Evolutionary conservation across 2,113 vertebrate genomes (phyloP).

Genomic region (Pteruthius melanotis): DNA sequence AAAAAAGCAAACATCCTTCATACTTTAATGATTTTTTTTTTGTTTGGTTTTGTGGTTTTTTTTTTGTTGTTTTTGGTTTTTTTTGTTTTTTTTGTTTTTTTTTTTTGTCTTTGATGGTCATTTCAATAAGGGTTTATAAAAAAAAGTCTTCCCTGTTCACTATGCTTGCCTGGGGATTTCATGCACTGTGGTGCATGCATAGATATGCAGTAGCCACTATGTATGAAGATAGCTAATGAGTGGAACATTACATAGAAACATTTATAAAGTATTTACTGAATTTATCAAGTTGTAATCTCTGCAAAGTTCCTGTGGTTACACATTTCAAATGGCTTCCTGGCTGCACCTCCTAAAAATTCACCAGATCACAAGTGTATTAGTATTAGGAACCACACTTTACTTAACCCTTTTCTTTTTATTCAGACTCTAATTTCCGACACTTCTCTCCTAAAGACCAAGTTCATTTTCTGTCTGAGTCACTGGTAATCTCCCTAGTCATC

Average conservation of each 20-base stretch:
- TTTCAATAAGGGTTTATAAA: not conserved
- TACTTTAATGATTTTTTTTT: not conserved
- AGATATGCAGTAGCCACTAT: accelerated
- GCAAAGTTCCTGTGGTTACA: not conserved
- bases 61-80: too few species aligned
- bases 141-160: not conserved
- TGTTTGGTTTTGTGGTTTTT: too few species aligned
- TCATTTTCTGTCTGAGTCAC: not conserved
- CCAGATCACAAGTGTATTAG: not conserved
- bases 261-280: not conserved
- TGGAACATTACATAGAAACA: not conserved
- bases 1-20: not conserved
- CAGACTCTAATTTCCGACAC: not conserved
- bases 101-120: not conserved
- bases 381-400: not conserved
- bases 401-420: not conserved
- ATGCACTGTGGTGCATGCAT: accelerated
- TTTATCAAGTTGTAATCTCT: not conserved
- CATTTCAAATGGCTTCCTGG: not conserved
- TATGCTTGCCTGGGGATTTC: not conserved
- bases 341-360: not conserved
- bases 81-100: too few species aligned
- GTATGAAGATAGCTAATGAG: not conserved
- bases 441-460: not conserved
- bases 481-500: not conserved